Evolutionary conservation across 2,797 vertebrate species (phyloP), one percentile per base, ranked within the genome.

Genomic region (Melanogrammus aeglefinus): DNA sequence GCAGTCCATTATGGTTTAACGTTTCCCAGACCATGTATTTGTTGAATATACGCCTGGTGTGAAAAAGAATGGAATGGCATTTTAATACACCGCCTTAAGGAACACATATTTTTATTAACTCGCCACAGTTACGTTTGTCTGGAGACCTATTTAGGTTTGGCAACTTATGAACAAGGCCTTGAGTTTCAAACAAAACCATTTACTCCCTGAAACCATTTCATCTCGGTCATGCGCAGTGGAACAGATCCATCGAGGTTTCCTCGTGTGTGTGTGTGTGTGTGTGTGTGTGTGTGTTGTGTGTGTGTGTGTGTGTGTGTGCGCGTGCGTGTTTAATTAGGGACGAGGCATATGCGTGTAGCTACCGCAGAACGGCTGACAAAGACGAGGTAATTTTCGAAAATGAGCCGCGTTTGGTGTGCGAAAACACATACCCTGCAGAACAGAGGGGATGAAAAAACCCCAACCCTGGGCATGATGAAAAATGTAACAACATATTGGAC

Each of bases 361-460:
- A 12, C 29, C 66, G n/a, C 27, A 70, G 66, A 70, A 57, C 51
- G 51, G 51, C 51, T 57, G 86, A 92, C 91, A 92, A 92, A 88
- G 90, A 89, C 69, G 57, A 79, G 89, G 89, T 94, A 87, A 94
- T 96, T 93, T 94, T 88, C 90, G 8, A 57, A 91, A 94, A 95
- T 92, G 91, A 90, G 92, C 91, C 88, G 80, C 83, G 89, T 93
- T 92, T 92, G 80, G 51, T 57, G 75, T 89, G 88, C 91, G 93
- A 79, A 95, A 96, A 90, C 91, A 94, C 94, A 95, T 94, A 95
- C 91, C 78, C 89, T 86, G 94, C 96, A 96, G 91, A 96, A 96
- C 93, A 92, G 39, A 41, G 88, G 85, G 92, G 71, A 95, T 94
- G 94, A 92, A 91, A 92, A 92, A 31, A 31, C 93, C 90, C 84